Evolutionary conservation across 2,888 invertebrate species (phyloP).

Genomic region (Choristoneura rosaceana): DNA sequence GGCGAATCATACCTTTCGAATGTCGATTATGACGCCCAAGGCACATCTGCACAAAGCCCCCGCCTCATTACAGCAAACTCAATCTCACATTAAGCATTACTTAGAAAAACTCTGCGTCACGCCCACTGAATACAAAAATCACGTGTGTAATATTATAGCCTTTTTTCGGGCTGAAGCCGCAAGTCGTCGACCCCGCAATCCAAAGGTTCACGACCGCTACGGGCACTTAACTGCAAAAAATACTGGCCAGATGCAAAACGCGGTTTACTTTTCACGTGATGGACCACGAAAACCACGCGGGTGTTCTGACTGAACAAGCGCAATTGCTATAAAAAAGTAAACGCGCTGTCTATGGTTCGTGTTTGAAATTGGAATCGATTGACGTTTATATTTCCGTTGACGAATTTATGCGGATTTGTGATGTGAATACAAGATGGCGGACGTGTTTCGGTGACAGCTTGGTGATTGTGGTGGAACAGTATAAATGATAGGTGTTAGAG

Average conservation of each 20-base stretch:
- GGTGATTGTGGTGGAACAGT: not conserved
- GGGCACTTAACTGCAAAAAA: constrained; percentile 61
- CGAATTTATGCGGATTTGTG: constrained; percentile 51
- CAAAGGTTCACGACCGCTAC: constrained; percentile 74
- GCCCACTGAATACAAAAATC: constrained; percentile 65
- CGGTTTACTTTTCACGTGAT: constrained; percentile 53
- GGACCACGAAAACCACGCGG: constrained; percentile 46
- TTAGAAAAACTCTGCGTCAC: constrained; percentile 49
- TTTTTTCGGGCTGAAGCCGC: constrained; percentile 59
- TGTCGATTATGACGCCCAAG: not conserved
- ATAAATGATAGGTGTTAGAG: not conserved
- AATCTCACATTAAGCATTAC: constrained; percentile 24
- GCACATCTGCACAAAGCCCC: not conserved
- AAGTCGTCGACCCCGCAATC: constrained; percentile 65
- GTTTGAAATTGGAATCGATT: constrained; percentile 47
- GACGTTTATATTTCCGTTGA: constrained; percentile 55
- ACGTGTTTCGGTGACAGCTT: constrained; percentile 11
- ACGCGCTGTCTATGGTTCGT: constrained; percentile 30
- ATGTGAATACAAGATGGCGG: constrained; percentile 46
- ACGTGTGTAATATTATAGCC: constrained; percentile 70
- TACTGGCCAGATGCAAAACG: constrained; percentile 56
- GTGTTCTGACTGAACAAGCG: constrained; percentile 45
- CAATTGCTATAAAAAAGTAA: constrained; percentile 43
- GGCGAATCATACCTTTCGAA: not conserved
- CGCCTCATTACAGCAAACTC: constrained; percentile 6